A percentile compares a stretch with the other conserved stretches of the same genome.
These are phyloP conservation scores for Paraplagusia blochii DNA, from an alignment of 2,113 vertebrate genomes.

Conservation along the genomic window DNA sequence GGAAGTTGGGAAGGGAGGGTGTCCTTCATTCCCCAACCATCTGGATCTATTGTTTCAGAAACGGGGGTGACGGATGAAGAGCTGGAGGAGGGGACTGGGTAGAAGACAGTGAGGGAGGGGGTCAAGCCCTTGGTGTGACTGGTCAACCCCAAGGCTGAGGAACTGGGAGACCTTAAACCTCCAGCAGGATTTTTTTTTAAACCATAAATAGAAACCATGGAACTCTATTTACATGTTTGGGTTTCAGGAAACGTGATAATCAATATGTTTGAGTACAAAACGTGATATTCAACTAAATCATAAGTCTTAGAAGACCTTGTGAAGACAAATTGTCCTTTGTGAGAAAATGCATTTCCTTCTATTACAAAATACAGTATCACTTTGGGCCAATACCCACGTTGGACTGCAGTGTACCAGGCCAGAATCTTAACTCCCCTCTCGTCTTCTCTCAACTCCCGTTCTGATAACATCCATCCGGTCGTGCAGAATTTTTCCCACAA, in stretches of 20 bases:
- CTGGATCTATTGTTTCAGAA: constrained; percentile 75
- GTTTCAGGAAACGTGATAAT: background rate
- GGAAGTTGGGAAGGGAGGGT: constrained; percentile 5
- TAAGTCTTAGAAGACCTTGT: background rate
- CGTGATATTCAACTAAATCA: background rate
- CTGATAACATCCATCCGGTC: no score
- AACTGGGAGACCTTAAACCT: constrained; percentile 10
- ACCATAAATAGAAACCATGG: background rate
- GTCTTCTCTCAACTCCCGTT: no score
- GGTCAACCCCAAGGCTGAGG: constrained; percentile 51
- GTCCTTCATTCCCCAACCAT: constrained; percentile 67
- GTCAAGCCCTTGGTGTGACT: constrained; percentile 52
- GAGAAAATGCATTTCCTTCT: no score
- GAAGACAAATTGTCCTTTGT: background rate
- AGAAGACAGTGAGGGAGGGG: constrained; percentile 38
- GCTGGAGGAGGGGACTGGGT: constrained; percentile 45
- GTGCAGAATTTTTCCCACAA: no score
- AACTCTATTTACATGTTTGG: background rate
- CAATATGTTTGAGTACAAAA: background rate
- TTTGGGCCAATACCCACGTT: no score
- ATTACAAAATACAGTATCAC: no score
- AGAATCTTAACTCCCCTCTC: no score
- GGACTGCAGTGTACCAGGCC: no score
- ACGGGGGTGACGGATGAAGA: constrained; percentile 41
- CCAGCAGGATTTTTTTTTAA: constrained; percentile 11